Percentiles rank a stretch among this genome's conserved stretches.
These are phyloP conservation scores for Coilia nasus DNA, from an alignment of 2,797 vertebrate species.

Conservation along the genomic window DNA sequence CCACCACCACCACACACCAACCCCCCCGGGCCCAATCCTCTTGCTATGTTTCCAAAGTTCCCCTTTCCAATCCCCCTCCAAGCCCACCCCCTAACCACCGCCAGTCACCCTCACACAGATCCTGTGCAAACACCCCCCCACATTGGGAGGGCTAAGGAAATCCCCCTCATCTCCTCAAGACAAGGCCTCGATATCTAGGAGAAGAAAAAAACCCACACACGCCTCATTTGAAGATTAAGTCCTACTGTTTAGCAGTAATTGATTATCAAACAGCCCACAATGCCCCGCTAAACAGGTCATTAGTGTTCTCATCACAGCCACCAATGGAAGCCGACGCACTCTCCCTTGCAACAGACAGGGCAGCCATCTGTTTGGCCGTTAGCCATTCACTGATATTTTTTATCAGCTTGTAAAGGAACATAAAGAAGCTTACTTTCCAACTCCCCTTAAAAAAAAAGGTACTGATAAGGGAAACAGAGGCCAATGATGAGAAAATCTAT, in stretches of 20 bases:
- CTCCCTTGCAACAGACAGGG: background rate
- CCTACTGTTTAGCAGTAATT: constrained; percentile 46
- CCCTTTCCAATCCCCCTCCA: constrained; percentile 20
- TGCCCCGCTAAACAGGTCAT: constrained; percentile 16
- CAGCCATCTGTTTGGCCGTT: constrained; percentile 23
- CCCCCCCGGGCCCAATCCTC: constrained; percentile 23
- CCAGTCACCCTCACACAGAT: constrained; percentile 52
- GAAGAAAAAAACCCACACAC: background rate
- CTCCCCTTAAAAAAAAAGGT: constrained; percentile 36
- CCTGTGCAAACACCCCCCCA: constrained; percentile 56
- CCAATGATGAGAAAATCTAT: constrained; percentile 70
- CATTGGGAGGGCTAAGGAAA: constrained; percentile 52
- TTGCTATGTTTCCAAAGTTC: constrained; percentile 1
- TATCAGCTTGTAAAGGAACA: constrained; percentile 45
- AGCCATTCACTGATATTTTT: constrained; percentile 40
- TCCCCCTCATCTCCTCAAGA: constrained; percentile 52
- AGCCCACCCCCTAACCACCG: background rate
- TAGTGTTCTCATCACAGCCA: constrained; percentile 26
- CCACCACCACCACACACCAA: background rate
- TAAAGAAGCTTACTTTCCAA: constrained; percentile 45
- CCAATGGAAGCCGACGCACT: background rate
- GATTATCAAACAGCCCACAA: constrained; percentile 51
- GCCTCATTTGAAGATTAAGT: constrained; percentile 49
- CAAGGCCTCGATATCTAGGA: constrained; percentile 39
- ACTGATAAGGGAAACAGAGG: constrained; percentile 52